Percentiles rank a stretch among this genome's conserved stretches.
phyloP scores from a whole-genome alignment of 2,888 invertebrate genomes.

The Drosophila ochracea region DNA sequence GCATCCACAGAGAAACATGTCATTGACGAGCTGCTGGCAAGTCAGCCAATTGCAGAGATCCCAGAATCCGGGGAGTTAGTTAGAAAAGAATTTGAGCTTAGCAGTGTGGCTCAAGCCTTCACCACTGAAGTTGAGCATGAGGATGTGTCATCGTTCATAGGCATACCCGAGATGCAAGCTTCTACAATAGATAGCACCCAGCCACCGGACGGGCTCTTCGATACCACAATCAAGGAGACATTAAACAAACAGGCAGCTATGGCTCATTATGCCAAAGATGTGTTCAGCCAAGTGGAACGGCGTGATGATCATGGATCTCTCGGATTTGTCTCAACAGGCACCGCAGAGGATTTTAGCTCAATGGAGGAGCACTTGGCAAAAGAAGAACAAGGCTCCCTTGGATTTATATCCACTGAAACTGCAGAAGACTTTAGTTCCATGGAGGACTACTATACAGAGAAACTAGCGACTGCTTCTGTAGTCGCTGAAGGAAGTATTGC shows the following conservation, averaged over 20 bases:
- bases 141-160: slow-evolving; percentile 81
- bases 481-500: slow-evolving; percentile 55
- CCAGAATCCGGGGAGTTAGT: slow-evolving; percentile 90
- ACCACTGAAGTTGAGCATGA: slow-evolving; percentile 42
- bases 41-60: slow-evolving; percentile 89
- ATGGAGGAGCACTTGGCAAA: slow-evolving; percentile 75
- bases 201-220: slow-evolving; percentile 65
- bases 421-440: slow-evolving; percentile 83
- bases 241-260: slow-evolving; percentile 74
- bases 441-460: slow-evolving; percentile 83
- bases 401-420: slow-evolving; percentile 82
- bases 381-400: slow-evolving; percentile 79
- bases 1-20: slow-evolving; percentile 73
- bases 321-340: slow-evolving; percentile 81
- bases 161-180: slow-evolving; percentile 74
- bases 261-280: slow-evolving; percentile 69
- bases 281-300: slow-evolving; percentile 54
- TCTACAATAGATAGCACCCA: slow-evolving; percentile 60
- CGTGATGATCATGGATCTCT: slow-evolving; percentile 75
- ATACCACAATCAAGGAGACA: slow-evolving; percentile 65
- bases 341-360: slow-evolving; percentile 78
- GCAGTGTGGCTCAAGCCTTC: slow-evolving; percentile 86
- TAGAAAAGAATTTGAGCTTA: slow-evolving; percentile 90
- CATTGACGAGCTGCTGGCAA: slow-evolving; percentile 86
- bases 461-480: slow-evolving; percentile 68